Conservation (phyloP, 2,888 invertebrate genomes). For the Drosophila birchii region DNA sequence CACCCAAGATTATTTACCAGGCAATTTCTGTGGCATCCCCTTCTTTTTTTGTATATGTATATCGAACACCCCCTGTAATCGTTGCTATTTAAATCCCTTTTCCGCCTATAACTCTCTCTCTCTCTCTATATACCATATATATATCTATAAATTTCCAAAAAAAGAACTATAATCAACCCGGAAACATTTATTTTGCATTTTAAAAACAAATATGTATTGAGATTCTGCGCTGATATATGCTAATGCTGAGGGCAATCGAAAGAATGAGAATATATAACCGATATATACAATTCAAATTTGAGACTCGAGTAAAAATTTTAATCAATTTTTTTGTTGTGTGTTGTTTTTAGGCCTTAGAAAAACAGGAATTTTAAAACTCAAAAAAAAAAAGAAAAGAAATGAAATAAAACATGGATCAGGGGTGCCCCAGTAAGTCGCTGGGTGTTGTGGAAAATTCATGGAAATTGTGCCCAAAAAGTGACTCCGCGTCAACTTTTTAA, state of each 20-base stretch:
- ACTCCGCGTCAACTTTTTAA: background rate
- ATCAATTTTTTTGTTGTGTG: constrained; percentile 14
- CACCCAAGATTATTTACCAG: background rate
- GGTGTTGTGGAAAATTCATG: background rate
- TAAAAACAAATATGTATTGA: background rate
- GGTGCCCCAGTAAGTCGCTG: constrained; percentile 14
- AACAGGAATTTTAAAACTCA: constrained; percentile 39
- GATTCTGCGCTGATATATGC: constrained; percentile 20
- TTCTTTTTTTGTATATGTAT: background rate
- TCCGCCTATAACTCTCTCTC: constrained; percentile 3
- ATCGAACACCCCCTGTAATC: constrained; percentile 11
- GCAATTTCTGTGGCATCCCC: background rate
- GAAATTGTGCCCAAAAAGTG: background rate
- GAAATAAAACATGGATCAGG: constrained; percentile 1
- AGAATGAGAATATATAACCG: constrained; percentile 7
- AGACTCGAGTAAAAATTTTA: constrained; percentile 44
- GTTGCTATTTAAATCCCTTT: background rate
- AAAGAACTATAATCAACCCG: constrained; percentile 2
- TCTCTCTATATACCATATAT: background rate
- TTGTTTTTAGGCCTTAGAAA: constrained; percentile 32
- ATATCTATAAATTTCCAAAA: background rate
- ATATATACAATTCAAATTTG: constrained; percentile 45
- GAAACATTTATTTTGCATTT: constrained; percentile 28
- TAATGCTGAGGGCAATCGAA: constrained; percentile 9
- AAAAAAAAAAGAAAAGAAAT: constrained; percentile 5